Percentiles rank a stretch among this genome's conserved stretches.
Conservation (phyloP, 92 coral and sea anemone genomes). For the Metridium senile region DNA sequence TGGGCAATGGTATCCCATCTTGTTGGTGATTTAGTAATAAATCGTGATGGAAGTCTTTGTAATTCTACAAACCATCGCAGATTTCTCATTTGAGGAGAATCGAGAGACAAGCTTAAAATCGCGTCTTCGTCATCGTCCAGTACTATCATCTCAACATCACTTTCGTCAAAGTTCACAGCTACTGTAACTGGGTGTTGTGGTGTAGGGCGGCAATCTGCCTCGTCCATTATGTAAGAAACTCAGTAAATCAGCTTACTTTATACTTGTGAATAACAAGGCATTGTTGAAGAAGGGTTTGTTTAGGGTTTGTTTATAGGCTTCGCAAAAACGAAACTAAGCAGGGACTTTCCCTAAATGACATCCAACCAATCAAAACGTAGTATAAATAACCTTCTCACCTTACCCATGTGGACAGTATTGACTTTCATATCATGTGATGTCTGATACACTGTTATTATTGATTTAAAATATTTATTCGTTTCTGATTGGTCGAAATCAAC, state of each 20-base stretch:
- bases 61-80: slow-evolving; percentile 4
- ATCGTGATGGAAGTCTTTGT: slow-evolving; percentile 9
- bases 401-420: too few relatives aligned
- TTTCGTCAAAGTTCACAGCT: not conserved
- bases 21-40: not conserved
- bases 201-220: not conserved
- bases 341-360: not conserved
- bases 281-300: too few relatives aligned
- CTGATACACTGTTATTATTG: too few relatives aligned
- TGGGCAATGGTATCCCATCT: not conserved
- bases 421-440: too few relatives aligned
- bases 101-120: not conserved
- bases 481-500: too few relatives aligned
- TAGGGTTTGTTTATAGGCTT: too few relatives aligned
- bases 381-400: too few relatives aligned
- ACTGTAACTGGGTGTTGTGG: not conserved
- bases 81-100: not conserved
- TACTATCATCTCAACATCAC: not conserved
- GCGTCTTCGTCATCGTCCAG: slow-evolving; percentile 6
- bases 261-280: too few relatives aligned
- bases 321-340: too few relatives aligned
- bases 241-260: too few relatives aligned
- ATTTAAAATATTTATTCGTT: too few relatives aligned
- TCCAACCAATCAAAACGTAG: not conserved
- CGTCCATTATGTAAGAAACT: too few relatives aligned